These are phyloP conservation scores for Periparus ater DNA, from an alignment of 2,797 vertebrate species.

Conservation along the genomic window DNA sequence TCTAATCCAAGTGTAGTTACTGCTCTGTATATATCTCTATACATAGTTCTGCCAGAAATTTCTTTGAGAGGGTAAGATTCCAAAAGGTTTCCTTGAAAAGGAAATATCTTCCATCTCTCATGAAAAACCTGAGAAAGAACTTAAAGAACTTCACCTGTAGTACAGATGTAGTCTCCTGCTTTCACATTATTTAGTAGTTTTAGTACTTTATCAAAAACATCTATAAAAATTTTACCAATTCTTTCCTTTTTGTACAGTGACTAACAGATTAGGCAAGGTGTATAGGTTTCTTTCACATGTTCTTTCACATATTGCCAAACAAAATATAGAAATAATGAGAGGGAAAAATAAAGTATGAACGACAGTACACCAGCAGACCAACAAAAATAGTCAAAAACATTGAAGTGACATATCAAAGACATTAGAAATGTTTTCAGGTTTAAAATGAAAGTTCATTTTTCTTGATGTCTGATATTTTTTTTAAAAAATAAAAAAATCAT, in stretches of 20 bases:
- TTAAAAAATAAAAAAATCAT: background rate
- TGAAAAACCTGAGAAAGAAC: background rate
- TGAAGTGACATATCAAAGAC: background rate
- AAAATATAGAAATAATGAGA: background rate
- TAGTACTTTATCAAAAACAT: background rate
- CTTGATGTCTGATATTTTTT: background rate
- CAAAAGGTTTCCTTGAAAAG: background rate
- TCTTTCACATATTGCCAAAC: background rate
- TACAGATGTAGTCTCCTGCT: background rate
- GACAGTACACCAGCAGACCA: background rate
- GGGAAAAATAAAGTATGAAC: background rate
- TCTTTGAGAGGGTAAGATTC: background rate
- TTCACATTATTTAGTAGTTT: background rate
- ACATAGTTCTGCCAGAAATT: background rate
- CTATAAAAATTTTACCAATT: background rate
- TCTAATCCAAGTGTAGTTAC: background rate
- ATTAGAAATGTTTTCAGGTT: background rate
- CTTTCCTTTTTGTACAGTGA: background rate
- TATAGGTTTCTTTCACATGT: background rate
- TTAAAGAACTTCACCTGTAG: background rate
- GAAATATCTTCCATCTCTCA: background rate
- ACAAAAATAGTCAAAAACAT: background rate
- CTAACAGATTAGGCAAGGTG: background rate
- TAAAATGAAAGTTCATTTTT: background rate
- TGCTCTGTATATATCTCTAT: background rate